Percentiles rank a stretch among this genome's conserved stretches.
Conservation (phyloP, 2,113 vertebrate species). For the Panurus biarmicus region DNA sequence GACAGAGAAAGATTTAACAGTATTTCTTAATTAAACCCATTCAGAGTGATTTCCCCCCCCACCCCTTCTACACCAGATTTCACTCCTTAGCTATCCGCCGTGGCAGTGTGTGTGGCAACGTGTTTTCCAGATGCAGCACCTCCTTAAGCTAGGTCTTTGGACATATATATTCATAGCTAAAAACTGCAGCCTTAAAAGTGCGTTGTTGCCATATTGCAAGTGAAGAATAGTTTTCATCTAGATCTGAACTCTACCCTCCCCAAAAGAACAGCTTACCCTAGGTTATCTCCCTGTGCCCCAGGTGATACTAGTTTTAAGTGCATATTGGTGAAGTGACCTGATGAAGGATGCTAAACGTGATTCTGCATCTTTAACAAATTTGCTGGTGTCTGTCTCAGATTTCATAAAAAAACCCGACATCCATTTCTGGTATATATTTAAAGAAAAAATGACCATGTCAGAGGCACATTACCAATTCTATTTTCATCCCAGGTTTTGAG, state of each 20-base stretch:
- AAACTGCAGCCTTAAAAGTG: conserved; percentile 55
- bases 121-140: conserved; percentile 58
- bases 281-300: conserved; percentile 37
- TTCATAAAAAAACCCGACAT: conserved; percentile 28
- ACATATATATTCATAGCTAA: conserved; percentile 42
- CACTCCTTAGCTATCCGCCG: conserved; percentile 37
- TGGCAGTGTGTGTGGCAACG: conserved; percentile 57
- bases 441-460: conserved; percentile 56
- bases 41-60: background rate
- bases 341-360: conserved; percentile 42
- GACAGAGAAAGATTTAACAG: conserved; percentile 51
- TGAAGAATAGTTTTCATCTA: conserved; percentile 6
- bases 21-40: conserved; percentile 49
- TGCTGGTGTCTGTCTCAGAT: conserved; percentile 59
- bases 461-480: conserved; percentile 63
- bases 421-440: conserved; percentile 23
- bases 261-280: conserved; percentile 22
- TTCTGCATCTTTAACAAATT: conserved; percentile 59
- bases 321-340: conserved; percentile 54
- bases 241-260: conserved; percentile 18
- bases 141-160: conserved; percentile 64
- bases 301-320: conserved; percentile 47
- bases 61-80: background rate
- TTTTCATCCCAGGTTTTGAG: conserved; percentile 47
- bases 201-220: conserved; percentile 53